Conservation (phyloP, 1,140 invertebrate species). For the Anthonomus grandis region DNA sequence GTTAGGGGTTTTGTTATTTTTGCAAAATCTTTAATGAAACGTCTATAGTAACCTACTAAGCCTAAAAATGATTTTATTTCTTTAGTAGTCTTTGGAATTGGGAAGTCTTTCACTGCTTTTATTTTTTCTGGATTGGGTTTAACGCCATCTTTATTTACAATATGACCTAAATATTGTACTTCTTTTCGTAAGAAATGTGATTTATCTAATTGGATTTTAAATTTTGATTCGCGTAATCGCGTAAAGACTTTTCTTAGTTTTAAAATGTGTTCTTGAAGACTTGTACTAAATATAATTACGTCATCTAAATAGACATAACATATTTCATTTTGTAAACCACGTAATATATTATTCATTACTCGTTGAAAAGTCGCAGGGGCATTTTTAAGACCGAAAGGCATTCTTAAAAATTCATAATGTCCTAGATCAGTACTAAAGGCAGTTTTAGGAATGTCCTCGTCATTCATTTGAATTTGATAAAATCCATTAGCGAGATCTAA, state of each 20-base stretch:
- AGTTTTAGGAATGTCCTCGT: slow-evolving; percentile 45
- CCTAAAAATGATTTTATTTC: slow-evolving; percentile 23
- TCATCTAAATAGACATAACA: slow-evolving; percentile 30
- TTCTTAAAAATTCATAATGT: slow-evolving; percentile 44
- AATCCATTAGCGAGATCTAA: slow-evolving; percentile 51
- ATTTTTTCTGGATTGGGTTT: slow-evolving; percentile 34
- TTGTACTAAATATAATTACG: slow-evolving; percentile 24
- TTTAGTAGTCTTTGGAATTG: slow-evolving; percentile 23
- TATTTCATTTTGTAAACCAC: slow-evolving; percentile 34
- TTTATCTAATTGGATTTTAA: slow-evolving; percentile 23
- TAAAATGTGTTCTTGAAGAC: slow-evolving; percentile 22
- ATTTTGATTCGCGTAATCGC: slow-evolving; percentile 16
- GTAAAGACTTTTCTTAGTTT: slow-evolving; percentile 13
- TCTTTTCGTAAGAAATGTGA: slow-evolving; percentile 19
- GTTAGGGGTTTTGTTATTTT: slow-evolving; percentile 36
- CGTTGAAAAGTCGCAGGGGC: slow-evolving; percentile 49
- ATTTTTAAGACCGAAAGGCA: slow-evolving; percentile 50
- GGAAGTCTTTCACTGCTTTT: slow-evolving; percentile 5
- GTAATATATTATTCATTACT: slow-evolving; percentile 47
- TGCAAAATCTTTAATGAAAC: slow-evolving; percentile 32
- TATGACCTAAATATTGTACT: slow-evolving; percentile 32
- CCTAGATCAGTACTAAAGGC: slow-evolving; percentile 43
- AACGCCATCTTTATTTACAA: slow-evolving; percentile 29
- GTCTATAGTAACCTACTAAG: slow-evolving; percentile 11
- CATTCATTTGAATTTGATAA: slow-evolving; percentile 49